Evolutionary conservation across 2,888 invertebrate species (phyloP).

Genomic region (Spatulosminthurus flaviceps): DNA sequence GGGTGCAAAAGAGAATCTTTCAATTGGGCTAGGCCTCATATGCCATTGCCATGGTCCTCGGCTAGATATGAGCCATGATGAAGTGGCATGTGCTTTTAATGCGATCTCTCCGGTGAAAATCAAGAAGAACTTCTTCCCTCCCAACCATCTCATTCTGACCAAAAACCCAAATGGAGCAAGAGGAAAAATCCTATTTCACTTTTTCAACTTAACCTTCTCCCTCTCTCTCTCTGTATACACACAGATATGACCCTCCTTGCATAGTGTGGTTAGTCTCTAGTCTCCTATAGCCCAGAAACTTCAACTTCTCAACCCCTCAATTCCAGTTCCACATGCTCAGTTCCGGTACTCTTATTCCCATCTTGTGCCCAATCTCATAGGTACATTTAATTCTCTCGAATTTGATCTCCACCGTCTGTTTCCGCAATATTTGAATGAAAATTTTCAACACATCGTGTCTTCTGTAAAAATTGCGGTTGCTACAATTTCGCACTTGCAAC

Average conservation of each 20-base stretch:
- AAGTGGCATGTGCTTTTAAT: conserved; percentile 41
- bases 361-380: too few relatives aligned
- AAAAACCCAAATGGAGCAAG: background rate
- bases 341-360: too few relatives aligned
- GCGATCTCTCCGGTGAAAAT: conserved; percentile 19
- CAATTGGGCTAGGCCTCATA: background rate
- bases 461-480: too few relatives aligned
- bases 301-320: background rate
- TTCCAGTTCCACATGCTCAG: background rate
- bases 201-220: background rate
- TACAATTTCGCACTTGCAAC: too few relatives aligned
- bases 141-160: background rate
- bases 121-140: background rate
- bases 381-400: background rate
- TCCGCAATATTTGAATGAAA: background rate
- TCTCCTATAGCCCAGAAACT: background rate
- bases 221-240: conserved; percentile 4
- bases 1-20: background rate
- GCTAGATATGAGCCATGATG: conserved; percentile 30
- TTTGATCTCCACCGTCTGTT: background rate
- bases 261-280: background rate
- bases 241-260: too few relatives aligned
- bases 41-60: background rate
- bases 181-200: background rate
- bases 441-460: background rate